phyloP scores from a whole-genome alignment of 1,140 invertebrate genomes.

The Andrena cerasifolii region DNA sequence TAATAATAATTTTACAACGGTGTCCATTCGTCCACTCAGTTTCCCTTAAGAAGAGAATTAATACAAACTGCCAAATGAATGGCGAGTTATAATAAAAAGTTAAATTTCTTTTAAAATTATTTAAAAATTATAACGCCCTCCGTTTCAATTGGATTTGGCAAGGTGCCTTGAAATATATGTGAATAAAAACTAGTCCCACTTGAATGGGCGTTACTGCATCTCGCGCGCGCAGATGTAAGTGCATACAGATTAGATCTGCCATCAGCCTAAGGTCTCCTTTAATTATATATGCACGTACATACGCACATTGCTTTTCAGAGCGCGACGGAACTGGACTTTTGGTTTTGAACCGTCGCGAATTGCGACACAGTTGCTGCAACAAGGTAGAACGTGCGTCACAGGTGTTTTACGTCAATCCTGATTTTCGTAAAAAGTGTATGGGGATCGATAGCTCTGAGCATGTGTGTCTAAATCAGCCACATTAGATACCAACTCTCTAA shows the following conservation, averaged over 20 bases:
- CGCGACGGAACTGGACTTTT: constrained; percentile 54
- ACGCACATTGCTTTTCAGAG: constrained; percentile 52
- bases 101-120: too few species aligned
- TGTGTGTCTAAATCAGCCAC: too few species aligned
- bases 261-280: neutral
- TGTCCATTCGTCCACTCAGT: too few species aligned
- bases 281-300: constrained; percentile 29
- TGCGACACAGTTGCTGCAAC: constrained; percentile 36
- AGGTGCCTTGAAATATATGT: neutral
- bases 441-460: neutral
- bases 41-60: too few species aligned
- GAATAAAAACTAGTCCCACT: neutral
- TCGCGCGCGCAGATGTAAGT: neutral
- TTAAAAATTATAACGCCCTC: too few species aligned
- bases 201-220: neutral
- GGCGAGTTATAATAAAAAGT: too few species aligned
- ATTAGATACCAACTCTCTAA: neutral
- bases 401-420: neutral
- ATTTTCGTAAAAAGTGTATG: constrained; percentile 18
- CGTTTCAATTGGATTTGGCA: neutral
- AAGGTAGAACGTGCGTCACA: constrained; percentile 46
- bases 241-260: neutral
- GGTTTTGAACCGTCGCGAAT: constrained; percentile 46
- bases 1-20: too few species aligned
- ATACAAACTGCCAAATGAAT: too few species aligned